Evolutionary conservation across 2,113 vertebrate genomes (phyloP), one percentile per base, ranked within the genome.

Genomic region (Sceloporus tristichus): DNA sequence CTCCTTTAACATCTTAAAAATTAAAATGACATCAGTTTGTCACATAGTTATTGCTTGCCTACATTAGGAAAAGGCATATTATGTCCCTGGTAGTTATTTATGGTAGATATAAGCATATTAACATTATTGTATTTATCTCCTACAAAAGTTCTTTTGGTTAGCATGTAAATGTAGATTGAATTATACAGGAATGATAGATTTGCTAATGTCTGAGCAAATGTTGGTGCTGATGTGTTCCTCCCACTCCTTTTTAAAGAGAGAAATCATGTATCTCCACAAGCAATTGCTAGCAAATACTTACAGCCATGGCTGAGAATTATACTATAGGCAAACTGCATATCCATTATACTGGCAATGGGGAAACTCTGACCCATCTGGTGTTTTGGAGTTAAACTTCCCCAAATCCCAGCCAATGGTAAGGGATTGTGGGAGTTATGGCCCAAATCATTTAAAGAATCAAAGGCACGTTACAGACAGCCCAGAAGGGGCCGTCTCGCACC

Each of bases 1-100:
- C 91, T 92, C 81, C 90, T 91, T 90, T 91, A 91, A 83, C 92
- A 93, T 89, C 91, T 89, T 95, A 93, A 95, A 96, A 95, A 92
- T 25, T 94, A 88, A 94, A 93, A 84, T 90, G 91, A 93, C 91
- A 53, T 91, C 81, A 87, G 91, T 88, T 68, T 87, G 92, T 85
- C 93, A 85, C 23, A 74, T 88, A 25, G 16, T 73, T 89, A 65
- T 59, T 94, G 79, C 19, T 88, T 62, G 59, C 74, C 81, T 92
- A 93, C 76, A 87, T 94, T 75, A 83, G 56, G 66, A 91, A 82
- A 90, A 91, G 78, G 78, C 81, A 73, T 75, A 78, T 75, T 81
- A 88, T 93, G 91, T 93, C 90, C 88, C 77, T 94, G 65, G 48
- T 88, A 19, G 68, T 94, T 92, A 83, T 91, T 88, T 73, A 29